Percentiles rank a stretch among this genome's conserved stretches.
Evolutionary conservation across 2,797 vertebrate genomes (phyloP).

Genomic region (Cephalopachus bancanus): DNA sequence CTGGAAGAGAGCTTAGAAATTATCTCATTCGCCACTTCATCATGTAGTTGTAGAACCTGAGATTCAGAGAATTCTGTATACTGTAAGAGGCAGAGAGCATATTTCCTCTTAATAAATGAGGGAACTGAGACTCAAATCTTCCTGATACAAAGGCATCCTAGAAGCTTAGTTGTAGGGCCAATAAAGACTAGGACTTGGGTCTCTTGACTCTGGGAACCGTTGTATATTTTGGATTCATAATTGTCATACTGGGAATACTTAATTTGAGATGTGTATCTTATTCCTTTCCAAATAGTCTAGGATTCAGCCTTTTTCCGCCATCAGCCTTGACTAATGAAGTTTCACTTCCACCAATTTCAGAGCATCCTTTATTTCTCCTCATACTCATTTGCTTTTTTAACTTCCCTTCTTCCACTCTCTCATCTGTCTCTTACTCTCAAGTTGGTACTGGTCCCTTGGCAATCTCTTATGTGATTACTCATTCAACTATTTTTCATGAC

Average conservation of each 20-base stretch:
- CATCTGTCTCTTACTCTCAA: background rate
- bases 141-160: background rate
- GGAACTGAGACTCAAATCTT: constrained; percentile 33
- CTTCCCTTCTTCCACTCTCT: background rate
- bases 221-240: constrained; percentile 10
- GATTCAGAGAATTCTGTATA: constrained; percentile 32
- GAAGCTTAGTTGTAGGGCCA: background rate
- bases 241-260: constrained; percentile 38
- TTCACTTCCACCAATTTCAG: constrained; percentile 50
- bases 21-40: background rate
- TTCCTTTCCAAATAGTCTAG: constrained; percentile 37
- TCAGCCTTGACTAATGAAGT: constrained; percentile 30
- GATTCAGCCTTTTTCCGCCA: background rate
- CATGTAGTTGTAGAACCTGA: background rate
- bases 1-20: constrained; percentile 37
- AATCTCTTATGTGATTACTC: constrained; percentile 1
- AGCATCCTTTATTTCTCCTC: constrained; percentile 44
- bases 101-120: constrained; percentile 44
- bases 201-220: background rate
- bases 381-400: background rate
- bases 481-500: constrained; percentile 15
- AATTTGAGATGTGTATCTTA: constrained; percentile 39
- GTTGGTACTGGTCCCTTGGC: constrained; percentile 31
- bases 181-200: background rate
- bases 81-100: constrained; percentile 12